Conservation (phyloP, 2,888 invertebrate species). For the Hydriomena furcata region DNA sequence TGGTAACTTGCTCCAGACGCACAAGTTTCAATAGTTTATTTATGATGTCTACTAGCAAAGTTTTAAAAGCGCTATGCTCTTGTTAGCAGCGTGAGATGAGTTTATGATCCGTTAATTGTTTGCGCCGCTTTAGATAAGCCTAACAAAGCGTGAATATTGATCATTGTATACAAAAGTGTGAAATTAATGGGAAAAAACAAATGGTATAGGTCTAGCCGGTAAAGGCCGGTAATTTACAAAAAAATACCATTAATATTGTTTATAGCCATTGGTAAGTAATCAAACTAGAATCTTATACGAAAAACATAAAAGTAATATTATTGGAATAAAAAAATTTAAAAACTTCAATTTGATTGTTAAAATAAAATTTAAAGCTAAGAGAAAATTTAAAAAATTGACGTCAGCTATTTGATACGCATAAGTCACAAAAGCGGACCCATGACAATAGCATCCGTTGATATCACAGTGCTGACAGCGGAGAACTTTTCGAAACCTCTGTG, state of each 20-base stretch:
- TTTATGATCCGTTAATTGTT: constrained; percentile 75
- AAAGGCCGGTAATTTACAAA: too few species aligned
- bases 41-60: constrained; percentile 39
- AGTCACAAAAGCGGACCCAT: constrained; percentile 50
- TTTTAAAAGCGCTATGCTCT: constrained; percentile 54
- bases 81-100: constrained; percentile 57
- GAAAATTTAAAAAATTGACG: constrained; percentile 47
- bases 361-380: constrained; percentile 41
- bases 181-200: constrained; percentile 5
- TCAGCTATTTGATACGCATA: constrained; percentile 55
- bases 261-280: not conserved
- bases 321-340: too few species aligned
- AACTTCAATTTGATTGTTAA: constrained; percentile 3
- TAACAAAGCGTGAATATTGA: constrained; percentile 52
- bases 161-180: constrained; percentile 16
- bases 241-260: not conserved
- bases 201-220: too few species aligned
- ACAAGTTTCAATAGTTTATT: constrained; percentile 31
- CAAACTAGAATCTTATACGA: not conserved
- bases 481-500: constrained; percentile 54
- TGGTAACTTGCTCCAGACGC: constrained; percentile 39
- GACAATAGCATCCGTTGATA: constrained; percentile 59
- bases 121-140: constrained; percentile 69
- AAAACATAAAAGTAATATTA: constrained; percentile 5
- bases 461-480: constrained; percentile 57